Conservation (phyloP, 2,113 vertebrate species). For the Sorex araneus region DNA sequence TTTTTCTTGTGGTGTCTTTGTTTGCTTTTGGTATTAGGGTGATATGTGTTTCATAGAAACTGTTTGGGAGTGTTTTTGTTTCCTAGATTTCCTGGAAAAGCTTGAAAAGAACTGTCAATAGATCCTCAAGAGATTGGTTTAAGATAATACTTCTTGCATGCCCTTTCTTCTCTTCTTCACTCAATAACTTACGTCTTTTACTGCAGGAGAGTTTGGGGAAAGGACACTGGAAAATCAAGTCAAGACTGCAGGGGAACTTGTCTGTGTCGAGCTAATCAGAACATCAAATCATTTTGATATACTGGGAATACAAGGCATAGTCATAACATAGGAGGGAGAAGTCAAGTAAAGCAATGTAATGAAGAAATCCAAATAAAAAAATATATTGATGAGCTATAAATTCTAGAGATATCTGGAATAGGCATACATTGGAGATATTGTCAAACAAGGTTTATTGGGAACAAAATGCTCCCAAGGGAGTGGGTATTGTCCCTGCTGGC, state of each 20-base stretch:
- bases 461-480: background rate
- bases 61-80: no score
- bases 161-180: background rate
- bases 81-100: no score
- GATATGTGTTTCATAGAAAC: no score
- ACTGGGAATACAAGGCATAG: background rate
- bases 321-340: background rate
- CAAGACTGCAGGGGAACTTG: background rate
- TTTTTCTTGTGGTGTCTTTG: no score
- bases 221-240: background rate
- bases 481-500: conserved; percentile 40
- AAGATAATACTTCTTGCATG: background rate
- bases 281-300: background rate
- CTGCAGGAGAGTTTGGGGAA: background rate
- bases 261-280: conserved; percentile 44
- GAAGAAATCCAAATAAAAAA: conserved; percentile 50
- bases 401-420: conserved; percentile 40
- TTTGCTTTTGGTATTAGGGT: no score
- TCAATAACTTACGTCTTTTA: background rate
- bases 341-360: background rate
- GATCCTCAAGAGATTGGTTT: background rate
- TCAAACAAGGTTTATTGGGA: conserved; percentile 35
- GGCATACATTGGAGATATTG: background rate
- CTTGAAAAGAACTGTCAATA: no score
- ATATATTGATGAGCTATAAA: background rate